A percentile compares a stretch with the other conserved stretches of the same genome.
phyloP scores from a whole-genome alignment of 2,888 invertebrate genomes.

The Thymelicus sylvestris region DNA sequence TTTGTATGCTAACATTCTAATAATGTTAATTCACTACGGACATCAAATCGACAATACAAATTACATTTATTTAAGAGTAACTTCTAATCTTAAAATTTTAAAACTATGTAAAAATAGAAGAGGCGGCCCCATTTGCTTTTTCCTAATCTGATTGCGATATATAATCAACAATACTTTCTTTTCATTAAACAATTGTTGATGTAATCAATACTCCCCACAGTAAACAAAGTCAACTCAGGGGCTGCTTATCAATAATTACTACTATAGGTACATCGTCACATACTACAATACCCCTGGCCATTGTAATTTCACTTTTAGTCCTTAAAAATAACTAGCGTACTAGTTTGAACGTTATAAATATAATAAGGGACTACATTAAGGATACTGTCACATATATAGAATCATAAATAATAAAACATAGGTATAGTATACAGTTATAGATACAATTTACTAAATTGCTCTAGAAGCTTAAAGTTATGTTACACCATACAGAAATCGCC shows the following conservation, averaged over 20 bases:
- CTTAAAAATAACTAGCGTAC: slow-evolving; percentile 32
- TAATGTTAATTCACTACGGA: slow-evolving; percentile 66
- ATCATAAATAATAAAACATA: slow-evolving; percentile 31
- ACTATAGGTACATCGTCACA: not conserved
- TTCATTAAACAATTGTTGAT: slow-evolving; percentile 8
- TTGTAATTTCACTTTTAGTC: slow-evolving; percentile 14
- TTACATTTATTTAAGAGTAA: slow-evolving; percentile 71
- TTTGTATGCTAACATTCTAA: slow-evolving; percentile 39
- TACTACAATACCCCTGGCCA: slow-evolving; percentile 11
- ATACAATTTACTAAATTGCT: slow-evolving; percentile 25
- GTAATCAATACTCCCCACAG: slow-evolving; percentile 23
- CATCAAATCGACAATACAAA: slow-evolving; percentile 60
- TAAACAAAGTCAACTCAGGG: slow-evolving; percentile 19
- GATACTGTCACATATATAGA: slow-evolving; percentile 16
- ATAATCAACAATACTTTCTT: not conserved
- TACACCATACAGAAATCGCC: slow-evolving; percentile 4
- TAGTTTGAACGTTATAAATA: slow-evolving; percentile 22
- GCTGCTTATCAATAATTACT: slow-evolving; percentile 18
- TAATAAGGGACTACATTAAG: slow-evolving; percentile 10
- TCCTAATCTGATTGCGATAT: slow-evolving; percentile 47
- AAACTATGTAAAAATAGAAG: slow-evolving; percentile 67
- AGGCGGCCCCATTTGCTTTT: slow-evolving; percentile 80
- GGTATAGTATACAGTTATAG: slow-evolving; percentile 13
- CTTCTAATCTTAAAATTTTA: slow-evolving; percentile 46
- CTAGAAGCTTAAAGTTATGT: slow-evolving; percentile 11